Evolutionary conservation across 1,140 invertebrate genomes (phyloP).

Genomic region (Drosophila tristis): DNA sequence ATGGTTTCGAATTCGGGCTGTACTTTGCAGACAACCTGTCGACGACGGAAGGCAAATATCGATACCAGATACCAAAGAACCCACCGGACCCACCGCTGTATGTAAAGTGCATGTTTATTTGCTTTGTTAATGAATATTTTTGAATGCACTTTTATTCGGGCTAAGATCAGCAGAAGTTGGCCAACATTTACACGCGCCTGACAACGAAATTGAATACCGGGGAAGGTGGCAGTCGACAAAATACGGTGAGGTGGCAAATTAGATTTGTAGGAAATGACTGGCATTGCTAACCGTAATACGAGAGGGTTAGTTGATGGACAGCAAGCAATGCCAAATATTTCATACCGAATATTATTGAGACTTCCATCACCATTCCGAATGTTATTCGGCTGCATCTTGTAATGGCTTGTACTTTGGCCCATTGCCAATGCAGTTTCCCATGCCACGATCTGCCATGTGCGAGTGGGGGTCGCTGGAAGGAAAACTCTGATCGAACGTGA

Average conservation of each 20-base stretch:
- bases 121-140: slow-evolving; percentile 51
- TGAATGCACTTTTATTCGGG: slow-evolving; percentile 11
- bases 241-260: slow-evolving; percentile 5
- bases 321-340: slow-evolving; percentile 29
- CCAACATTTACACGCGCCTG: slow-evolving; percentile 43
- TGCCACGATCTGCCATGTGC: neutral
- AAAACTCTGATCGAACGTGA: slow-evolving; percentile 31
- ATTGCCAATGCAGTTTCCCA: slow-evolving; percentile 14
- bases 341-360: neutral
- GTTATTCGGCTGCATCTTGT: slow-evolving; percentile 1
- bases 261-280: neutral
- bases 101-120: slow-evolving; percentile 61
- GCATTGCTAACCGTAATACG: slow-evolving; percentile 2
- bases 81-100: slow-evolving; percentile 21
- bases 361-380: neutral
- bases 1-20: slow-evolving; percentile 12
- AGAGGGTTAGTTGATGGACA: slow-evolving; percentile 9
- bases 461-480: neutral
- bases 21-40: slow-evolving; percentile 60
- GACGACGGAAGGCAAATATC: slow-evolving; percentile 58
- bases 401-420: slow-evolving; percentile 28
- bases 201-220: slow-evolving; percentile 61
- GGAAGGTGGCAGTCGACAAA: too few species aligned
- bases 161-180: slow-evolving; percentile 50
- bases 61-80: slow-evolving; percentile 39